Evolutionary conservation across 1,140 invertebrate species (phyloP), one percentile per base, ranked within the genome.

Genomic region (Protaetia brevitarsis): DNA sequence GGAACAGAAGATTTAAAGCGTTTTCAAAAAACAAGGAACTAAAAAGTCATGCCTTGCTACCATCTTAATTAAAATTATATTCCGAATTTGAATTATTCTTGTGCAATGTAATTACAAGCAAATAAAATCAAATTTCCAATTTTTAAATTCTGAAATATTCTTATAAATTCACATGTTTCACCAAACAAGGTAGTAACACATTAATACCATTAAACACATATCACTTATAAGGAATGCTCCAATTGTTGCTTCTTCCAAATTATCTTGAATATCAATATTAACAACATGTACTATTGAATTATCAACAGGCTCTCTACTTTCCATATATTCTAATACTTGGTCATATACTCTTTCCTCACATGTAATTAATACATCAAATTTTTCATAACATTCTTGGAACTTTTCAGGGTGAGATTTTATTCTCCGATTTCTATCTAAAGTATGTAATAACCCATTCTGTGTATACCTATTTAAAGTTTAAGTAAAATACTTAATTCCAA

Each of bases 311-410:
- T 84, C 83, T 75, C 84, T 84, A 16, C 83, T 86, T 69, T 89
- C 88, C 86, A 91, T 89, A 77, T 84, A 89, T 78, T 91, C 87
- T 34, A 91, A 85, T 16, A 92, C 90, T 84, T 99, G 95, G 81
- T 99, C 98, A 78, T 99, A 99, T 2, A 99, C 97, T 74, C 97
- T 83, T 80, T 99, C 98, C 82, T 99, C 98, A 78, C 95, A 96
- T 0, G 96, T 97, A 70, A 99, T 90, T 34, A 99, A 88, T 57
- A 99, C 88, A 82, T 99, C 96, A 82, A 99, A 99, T 74, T 90
- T 89, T 69, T 99, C 95, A 72, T 86, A 86, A 66, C 88, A 89
- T 13, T 86, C 81, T 81, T 99, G 98, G 82, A 99, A 99, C 68
- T 92, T 86, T 82, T 99, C 96, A 11, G 98, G 98, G 65, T 87